A percentile compares a stretch with the other conserved stretches of the same genome.
Conservation (phyloP, 2,797 vertebrate species). For the Falco naumanni region DNA sequence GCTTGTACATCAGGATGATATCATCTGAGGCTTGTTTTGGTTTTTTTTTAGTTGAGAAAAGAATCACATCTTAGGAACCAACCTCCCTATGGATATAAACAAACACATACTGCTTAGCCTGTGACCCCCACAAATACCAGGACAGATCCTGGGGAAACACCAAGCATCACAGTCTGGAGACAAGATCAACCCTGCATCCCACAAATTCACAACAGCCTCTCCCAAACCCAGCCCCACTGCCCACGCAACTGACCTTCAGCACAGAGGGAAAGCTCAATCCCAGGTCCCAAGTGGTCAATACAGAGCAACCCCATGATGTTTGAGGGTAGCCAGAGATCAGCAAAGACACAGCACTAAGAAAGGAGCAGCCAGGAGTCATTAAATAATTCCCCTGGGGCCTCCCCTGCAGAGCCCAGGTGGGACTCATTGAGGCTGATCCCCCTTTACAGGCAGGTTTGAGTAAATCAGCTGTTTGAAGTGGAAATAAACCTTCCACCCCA, state of each 20-base stretch:
- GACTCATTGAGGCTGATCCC: not conserved
- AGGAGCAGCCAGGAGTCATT: not conserved
- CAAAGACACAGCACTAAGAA: accelerated
- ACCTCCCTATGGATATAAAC: accelerated
- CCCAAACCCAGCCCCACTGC: not conserved
- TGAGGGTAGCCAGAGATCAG: accelerated
- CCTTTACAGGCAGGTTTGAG: not conserved
- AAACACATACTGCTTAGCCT: accelerated
- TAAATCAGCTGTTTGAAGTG: not conserved
- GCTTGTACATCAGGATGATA: not conserved
- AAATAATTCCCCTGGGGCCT: not conserved
- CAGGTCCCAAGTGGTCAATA: accelerated
- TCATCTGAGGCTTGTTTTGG: accelerated
- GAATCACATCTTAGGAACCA: accelerated
- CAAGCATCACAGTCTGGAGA: accelerated
- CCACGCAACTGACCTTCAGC: not conserved
- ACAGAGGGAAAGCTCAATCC: not conserved
- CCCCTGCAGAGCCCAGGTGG: not conserved
- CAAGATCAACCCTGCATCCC: not conserved
- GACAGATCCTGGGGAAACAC: not conserved
- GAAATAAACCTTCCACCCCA: not conserved
- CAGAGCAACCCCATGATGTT: accelerated
- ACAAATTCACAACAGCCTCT: accelerated
- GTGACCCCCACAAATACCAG: accelerated
- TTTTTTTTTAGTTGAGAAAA: not conserved